Conservation (phyloP, 2,113 vertebrate species). For the Aegotheles bennettii region DNA sequence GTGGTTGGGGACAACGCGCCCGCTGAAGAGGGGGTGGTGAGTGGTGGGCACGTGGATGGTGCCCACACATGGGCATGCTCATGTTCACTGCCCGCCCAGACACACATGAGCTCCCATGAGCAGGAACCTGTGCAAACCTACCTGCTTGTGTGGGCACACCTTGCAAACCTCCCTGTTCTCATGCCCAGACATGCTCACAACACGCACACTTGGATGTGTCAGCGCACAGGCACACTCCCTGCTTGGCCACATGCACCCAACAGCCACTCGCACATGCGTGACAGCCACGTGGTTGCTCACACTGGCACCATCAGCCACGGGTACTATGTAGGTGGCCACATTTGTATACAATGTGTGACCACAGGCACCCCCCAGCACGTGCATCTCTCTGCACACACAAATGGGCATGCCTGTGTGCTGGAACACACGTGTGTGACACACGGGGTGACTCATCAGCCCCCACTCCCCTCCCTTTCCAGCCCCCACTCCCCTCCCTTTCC, state of each 20-base stretch:
- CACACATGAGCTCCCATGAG: rapidly evolving
- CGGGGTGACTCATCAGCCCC: background rate
- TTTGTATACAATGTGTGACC: background rate
- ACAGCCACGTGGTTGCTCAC: background rate
- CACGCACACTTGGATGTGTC: rapidly evolving
- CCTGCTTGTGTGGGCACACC: background rate
- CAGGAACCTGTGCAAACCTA: rapidly evolving
- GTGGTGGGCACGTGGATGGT: background rate
- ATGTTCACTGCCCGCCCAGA: background rate
- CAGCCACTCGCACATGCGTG: rapidly evolving
- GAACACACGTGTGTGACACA: rapidly evolving
- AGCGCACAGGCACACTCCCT: rapidly evolving
- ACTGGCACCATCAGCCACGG: background rate
- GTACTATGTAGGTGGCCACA: background rate
- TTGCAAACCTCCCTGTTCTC: background rate
- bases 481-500: background rate
- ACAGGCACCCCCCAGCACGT: rapidly evolving
- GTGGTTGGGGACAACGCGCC: conserved; percentile 94
- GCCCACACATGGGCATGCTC: background rate
- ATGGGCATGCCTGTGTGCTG: background rate
- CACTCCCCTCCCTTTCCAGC: background rate
- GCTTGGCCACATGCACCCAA: background rate
- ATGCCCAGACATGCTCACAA: background rate
- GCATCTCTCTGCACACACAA: background rate
- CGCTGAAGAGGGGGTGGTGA: conserved; percentile 95